Base-by-base conservation (phyloP, 2,113 vertebrate genomes). In the Sphyrna mokarran region DNA sequence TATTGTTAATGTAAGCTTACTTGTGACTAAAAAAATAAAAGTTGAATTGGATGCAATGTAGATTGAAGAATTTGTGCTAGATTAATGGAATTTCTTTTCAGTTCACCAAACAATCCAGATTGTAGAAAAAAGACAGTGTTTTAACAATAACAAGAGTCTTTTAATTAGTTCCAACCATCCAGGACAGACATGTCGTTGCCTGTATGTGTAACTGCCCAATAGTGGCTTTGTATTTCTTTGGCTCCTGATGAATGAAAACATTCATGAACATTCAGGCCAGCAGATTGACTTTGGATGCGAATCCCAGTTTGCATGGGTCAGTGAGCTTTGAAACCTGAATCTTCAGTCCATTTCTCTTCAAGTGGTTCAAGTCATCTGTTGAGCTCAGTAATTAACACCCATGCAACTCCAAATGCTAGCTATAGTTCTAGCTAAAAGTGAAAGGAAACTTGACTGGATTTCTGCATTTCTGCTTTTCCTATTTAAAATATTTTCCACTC, bases 281-380 rank as follows among this genome's bases (percentile, higher is more conserved):
- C 89, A 93, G 89, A 93, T 63, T 93, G 89, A 93, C 33, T 22
- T 33, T 68, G 89, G 33, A 37, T 72, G 69, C 94, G 40, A 95
- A 70, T 70, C 68, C 37, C 66, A 94, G 66, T 70, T 94, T 94
- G 58, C n/a, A 94, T 70, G 66, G 93, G 93, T 95, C 68, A 95
- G 66, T 29, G 11, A 40, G 3, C 93, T 48, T 95, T 95, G 68
- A 54, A 48, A 54, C 76, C 43, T 9, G 61, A 95, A 23, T 29
- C 26, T 95, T 93, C 33, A 72, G 93, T 33, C 69, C 69, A 95
- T 72, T 54, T 48, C 37, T 68, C 68, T 68, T 48, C 68, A 16
- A 95, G 94, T 72, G 13, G 94, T 43, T 72, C 43, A 95, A 95
- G 37, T 54, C 94, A 95, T 76, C 94, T 10, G 23, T 54, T 16